A percentile compares a stretch with the other conserved stretches of the same genome.
Evolutionary conservation across 2,797 vertebrate species (phyloP).

Genomic region (Rhinatrema bivittatum): DNA sequence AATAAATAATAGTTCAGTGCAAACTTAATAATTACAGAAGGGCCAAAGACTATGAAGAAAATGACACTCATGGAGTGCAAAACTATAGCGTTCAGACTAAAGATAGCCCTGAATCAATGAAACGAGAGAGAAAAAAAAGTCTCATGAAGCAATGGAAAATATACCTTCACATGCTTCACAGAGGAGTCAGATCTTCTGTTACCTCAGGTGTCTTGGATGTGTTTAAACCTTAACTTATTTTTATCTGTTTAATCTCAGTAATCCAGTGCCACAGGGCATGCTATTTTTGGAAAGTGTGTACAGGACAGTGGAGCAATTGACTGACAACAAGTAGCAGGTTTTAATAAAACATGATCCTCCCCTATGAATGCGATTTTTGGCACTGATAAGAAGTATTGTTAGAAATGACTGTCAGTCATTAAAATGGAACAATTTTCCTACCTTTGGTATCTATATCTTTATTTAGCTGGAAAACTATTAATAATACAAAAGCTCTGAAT

Average conservation of each 20-base stretch:
- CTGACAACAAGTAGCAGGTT: constrained; percentile 50
- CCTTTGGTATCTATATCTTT: constrained; percentile 30
- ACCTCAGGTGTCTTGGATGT: constrained; percentile 47
- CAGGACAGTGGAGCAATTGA: constrained; percentile 35
- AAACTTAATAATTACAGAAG: no score
- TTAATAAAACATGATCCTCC: constrained; percentile 58
- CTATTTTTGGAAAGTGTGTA: constrained; percentile 54
- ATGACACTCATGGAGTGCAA: no score
- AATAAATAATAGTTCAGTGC: no score
- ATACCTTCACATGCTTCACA: constrained; percentile 58
- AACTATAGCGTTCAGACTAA: no score
- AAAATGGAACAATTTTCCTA: constrained; percentile 36
- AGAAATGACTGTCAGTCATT: constrained; percentile 23
- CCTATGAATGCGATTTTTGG: constrained; percentile 12
- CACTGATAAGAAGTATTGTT: constrained; percentile 7
- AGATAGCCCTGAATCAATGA: constrained; percentile 17
- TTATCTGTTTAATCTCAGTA: constrained; percentile 57
- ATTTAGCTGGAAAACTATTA: constrained; percentile 18
- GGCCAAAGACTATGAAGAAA: no score
- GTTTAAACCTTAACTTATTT: constrained; percentile 56
- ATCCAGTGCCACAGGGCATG: constrained; percentile 37
- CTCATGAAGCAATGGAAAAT: constrained; percentile 63
- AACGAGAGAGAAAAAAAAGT: constrained; percentile 19
- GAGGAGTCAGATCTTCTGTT: constrained; percentile 42
- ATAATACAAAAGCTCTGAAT: neutral